Evolutionary conservation across 2,113 vertebrate species (phyloP), one percentile per base, ranked within the genome.

Genomic region (Centropus unirufus): DNA sequence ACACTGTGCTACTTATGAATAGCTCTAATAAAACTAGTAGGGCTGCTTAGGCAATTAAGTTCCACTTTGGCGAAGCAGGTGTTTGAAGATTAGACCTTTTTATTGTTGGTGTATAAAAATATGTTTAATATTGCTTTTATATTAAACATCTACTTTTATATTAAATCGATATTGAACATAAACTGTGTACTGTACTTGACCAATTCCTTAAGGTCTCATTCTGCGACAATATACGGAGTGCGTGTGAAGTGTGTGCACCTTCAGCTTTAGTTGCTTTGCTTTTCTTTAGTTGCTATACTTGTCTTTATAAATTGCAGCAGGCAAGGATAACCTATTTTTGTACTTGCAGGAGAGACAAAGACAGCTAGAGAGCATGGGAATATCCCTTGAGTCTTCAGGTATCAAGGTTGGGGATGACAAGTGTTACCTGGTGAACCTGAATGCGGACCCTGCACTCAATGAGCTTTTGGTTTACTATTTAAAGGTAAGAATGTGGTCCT

Each of bases 361-460:
- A 70, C 99, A 99, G 87, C 97, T 99, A n/a, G 99, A 99, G 95
- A 99, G 99, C 95, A 99, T 99, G 99, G 99, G 99, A 17, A 99
- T 99, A 96, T 99, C 99, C 81, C 97, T 99, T 12, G 99, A 99
- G 96, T 99, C 98, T 1, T 99, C 99, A 20, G 99, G 99, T n/a
- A 99, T 99, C 93, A 99, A 99, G 96, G 99, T 99, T 79, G 99
- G 99, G 12, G 99, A 99, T 87, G 99, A 99, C 96, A 99, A 99
- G 87, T 99, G 99, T 96, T 99, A 99, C 83, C 97, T 99, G 69
- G 99, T 99, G 91, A 99, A 99, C 96, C 98, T 99, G 79, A 99
- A 99, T 29, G 99, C 99, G 3, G 99, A 99, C 88, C 99, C 99
- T 75, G 99, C 99, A 0, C 98, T 99, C 51, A 99, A 99, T 6